Evolutionary conservation across 2,888 invertebrate species (phyloP), one percentile per base, ranked within the genome.

Genomic region (Polyommatus icarus): DNA sequence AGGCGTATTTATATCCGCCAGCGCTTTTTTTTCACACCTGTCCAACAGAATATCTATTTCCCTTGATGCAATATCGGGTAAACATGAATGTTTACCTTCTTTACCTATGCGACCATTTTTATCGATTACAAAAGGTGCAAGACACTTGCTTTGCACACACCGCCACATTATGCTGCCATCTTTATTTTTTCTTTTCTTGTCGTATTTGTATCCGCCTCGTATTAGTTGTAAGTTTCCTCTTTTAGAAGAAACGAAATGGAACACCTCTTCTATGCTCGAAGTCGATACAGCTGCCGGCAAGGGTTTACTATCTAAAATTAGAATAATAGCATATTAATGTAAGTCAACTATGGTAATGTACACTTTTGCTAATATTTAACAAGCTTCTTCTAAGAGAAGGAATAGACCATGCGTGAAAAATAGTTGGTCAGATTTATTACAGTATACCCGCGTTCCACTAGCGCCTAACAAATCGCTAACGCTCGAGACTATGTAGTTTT

Each of bases 21-120:
- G 50, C 10, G 50, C 54, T 75, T 32, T 50, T 75, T 54, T 32
- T 20, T 54, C 54, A 36, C 75, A 75, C 7, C 24, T 20, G 54
- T 76, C 54, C 7, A 76, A 76, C 20, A 50, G 7, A 50, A 76
- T 32, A 15, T 76, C 54, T 32, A 76, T 50, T 18, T 76, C 54
- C 18, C n/a, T 76, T 29, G 75, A 76, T 3, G n/a, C 57, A 18
- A 76, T 54, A 76, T 76, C 32, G 54, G 76, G 32, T 10, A 57
- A 57, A 76, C 76, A 57, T n/a, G 32, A 3, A n/a, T 76, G 76
- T 29, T 32, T 54, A 76, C 54, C 76, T 54, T 76, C 76, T n/a
- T 54, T 54, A 12, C 54, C 29, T 29, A 32, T 57, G 54, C 54
- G 29, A 57, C 54, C 54, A 32, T 76, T 32, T 12, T 7, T n/a